Evolutionary conservation across 2,888 invertebrate genomes (phyloP), one percentile per base, ranked within the genome.

Genomic region (Opisthograptis luteolata): DNA sequence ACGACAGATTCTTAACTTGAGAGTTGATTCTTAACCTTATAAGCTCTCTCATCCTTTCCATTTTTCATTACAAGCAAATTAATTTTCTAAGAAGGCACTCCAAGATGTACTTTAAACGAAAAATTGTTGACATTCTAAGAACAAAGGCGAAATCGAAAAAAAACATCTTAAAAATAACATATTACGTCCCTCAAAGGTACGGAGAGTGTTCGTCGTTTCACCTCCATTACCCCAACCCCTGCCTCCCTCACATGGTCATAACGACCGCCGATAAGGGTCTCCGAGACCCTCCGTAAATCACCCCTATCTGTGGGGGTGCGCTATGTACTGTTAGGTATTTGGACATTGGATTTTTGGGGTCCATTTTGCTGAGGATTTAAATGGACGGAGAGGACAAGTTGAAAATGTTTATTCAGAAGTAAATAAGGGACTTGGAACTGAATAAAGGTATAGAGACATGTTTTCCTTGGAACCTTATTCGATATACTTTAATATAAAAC

Each of bases 221-320:
- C 76, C 76, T 72, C 73, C 73, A 68, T 76, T 64, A 71, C 66
- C 67, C 73, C 64, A 15, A 20, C 63, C 64, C 69, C 73, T 75
- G 73, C 68, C 85, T 78, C 87, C 87, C 89, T 90, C 89, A 90
- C 89, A 90, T 90, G 90, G 90, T 90, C 90, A 90, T 89, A 89
- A 89, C 89, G 87, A 84, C 84, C 72, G 80, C 75, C 80, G 89
- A 89, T 89, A 90, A 90, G 90, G 90, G 88, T 84, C 87, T 79
- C 78, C 64, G 71, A 82, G 87, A 81, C 86, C 86, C 87, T 81
- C 85, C 63, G 80, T 88, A 87, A 89, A 87, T 87, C 89, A 87
- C 86, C 86, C 85, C 73, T 85, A 84, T 86, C 87, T 86, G 66
- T 68, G 65, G 79, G 85, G 84, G 87, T 77, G 82, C 81, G 68